Evolutionary conservation across 2,113 vertebrate species (phyloP).

Genomic region (Ciconia boyciana): DNA sequence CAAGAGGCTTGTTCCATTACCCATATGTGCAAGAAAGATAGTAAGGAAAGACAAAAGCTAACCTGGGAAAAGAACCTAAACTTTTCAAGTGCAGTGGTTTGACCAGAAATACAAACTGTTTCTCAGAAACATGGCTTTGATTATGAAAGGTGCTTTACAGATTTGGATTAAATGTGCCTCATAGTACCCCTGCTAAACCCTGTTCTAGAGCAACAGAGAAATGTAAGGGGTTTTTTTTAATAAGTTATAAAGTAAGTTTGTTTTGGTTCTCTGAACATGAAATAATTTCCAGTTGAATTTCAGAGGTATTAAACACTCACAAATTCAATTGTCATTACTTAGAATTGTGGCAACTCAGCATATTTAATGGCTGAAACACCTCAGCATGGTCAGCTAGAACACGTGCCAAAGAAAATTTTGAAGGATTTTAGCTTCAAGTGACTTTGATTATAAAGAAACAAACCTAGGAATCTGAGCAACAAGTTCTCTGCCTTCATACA

Average conservation of each 20-base stretch:
- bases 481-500: not conserved
- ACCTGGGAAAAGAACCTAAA: not conserved
- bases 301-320: not conserved
- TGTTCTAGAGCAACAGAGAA: not conserved
- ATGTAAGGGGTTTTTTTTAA: not conserved
- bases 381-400: not conserved
- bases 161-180: not conserved
- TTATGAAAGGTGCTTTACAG: not conserved
- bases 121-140: not conserved
- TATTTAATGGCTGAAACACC: not conserved
- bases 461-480: not conserved
- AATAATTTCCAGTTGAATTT: not conserved
- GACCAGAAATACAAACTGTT: not conserved
- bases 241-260: not conserved
- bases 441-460: not conserved
- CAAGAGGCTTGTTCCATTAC: not conserved
- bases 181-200: not conserved
- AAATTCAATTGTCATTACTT: not conserved
- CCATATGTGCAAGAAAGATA: not conserved
- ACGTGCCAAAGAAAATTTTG: not conserved
- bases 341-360: not conserved
- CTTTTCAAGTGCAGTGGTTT: not conserved
- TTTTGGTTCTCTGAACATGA: not conserved
- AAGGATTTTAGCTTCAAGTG: not conserved
- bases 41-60: not conserved